Conservation (phyloP, 2,113 vertebrate species). For the Embiotoca jacksoni region DNA sequence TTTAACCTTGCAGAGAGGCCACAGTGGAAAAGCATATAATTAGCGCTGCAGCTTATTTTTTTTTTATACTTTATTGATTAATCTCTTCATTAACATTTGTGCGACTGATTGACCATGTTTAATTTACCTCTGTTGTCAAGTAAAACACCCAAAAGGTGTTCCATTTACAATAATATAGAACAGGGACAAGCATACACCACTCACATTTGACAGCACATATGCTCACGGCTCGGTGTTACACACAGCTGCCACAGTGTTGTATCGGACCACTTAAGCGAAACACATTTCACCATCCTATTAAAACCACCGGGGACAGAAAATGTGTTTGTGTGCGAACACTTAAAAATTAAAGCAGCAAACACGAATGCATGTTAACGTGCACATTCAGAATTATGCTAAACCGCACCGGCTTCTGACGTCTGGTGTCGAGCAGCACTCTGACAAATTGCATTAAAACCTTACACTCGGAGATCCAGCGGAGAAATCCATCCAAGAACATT, state of each 20-base stretch:
- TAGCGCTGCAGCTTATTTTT: neutral
- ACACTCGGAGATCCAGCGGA: slow-evolving; percentile 16
- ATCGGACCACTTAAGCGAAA: neutral
- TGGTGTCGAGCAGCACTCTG: slow-evolving; percentile 16
- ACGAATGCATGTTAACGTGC: neutral
- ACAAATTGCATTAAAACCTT: slow-evolving; percentile 16
- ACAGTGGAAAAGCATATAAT: neutral
- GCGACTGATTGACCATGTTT: neutral
- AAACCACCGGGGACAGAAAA: neutral
- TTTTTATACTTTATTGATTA: neutral
- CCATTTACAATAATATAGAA: neutral
- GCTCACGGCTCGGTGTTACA: no score
- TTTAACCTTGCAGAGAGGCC: neutral
- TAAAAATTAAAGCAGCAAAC: slow-evolving; percentile 11
- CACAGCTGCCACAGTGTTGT: neutral
- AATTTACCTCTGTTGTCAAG: neutral
- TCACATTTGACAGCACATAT: neutral
- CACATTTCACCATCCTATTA: neutral
- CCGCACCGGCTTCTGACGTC: neutral
- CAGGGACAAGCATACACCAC: neutral
- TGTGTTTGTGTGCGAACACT: neutral
- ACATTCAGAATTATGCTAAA: slow-evolving; percentile 12
- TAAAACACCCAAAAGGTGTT: neutral
- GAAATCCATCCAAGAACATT: neutral
- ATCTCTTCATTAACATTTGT: neutral